phyloP scores from a whole-genome alignment of 2,113 vertebrate genomes.

The Sebastes fasciatus region DNA sequence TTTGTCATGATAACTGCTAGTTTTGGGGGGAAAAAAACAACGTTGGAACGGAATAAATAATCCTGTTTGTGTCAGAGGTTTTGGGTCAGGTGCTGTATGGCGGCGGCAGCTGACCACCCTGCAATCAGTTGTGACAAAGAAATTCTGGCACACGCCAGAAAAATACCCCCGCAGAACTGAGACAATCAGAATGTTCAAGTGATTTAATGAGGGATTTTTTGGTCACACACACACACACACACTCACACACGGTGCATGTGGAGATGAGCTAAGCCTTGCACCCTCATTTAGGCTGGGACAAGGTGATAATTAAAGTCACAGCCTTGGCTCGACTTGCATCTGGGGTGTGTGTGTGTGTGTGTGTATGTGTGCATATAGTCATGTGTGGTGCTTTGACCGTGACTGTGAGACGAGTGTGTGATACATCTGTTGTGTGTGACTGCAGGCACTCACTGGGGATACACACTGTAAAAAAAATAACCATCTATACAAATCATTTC shows the following conservation, averaged over 20 bases:
- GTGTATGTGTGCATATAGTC: neutral
- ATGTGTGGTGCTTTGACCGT: conserved; percentile 21
- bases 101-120: conserved; percentile 21
- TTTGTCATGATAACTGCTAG: conserved; percentile 8
- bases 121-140: conserved; percentile 49
- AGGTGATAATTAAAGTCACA: conserved; percentile 95
- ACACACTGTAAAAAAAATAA: conserved; percentile 14
- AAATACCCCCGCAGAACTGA: conserved; percentile 2
- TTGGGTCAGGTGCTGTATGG: conserved; percentile 19
- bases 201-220: conserved; percentile 66
- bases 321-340: conserved; percentile 80
- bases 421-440: conserved; percentile 55
- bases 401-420: conserved; percentile 31
- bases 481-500: conserved; percentile 1
- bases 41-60: conserved; percentile 2
- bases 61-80: conserved; percentile 33
- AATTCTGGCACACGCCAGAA: neutral
- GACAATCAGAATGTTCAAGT: conserved; percentile 31
- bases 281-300: conserved; percentile 91
- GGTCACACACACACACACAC: conserved; percentile 17
- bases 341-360: conserved; percentile 44
- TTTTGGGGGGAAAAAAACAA: neutral
- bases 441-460: neutral
- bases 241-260: conserved; percentile 77
- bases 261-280: conserved; percentile 86